phyloP scores from a whole-genome alignment of 2,888 invertebrate genomes.

The Campoletis raptor region DNA sequence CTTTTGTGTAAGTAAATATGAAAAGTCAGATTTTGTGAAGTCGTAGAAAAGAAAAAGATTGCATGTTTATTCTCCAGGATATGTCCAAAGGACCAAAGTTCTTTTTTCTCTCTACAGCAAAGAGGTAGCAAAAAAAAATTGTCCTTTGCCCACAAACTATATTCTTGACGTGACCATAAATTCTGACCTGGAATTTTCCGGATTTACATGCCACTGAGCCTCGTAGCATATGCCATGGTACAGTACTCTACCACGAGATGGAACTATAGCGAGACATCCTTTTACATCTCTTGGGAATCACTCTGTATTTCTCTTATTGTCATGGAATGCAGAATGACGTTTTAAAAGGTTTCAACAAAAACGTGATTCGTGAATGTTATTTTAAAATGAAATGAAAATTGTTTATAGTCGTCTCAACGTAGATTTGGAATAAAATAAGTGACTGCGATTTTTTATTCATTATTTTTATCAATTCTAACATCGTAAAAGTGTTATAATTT shows the following conservation, averaged over 20 bases:
- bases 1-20: slow-evolving; percentile 16
- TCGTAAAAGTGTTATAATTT: neutral
- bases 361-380: slow-evolving; percentile 7
- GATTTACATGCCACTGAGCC: slow-evolving; percentile 63
- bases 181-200: slow-evolving; percentile 67
- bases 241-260: slow-evolving; percentile 59
- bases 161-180: slow-evolving; percentile 65
- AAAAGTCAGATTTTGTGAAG: slow-evolving; percentile 13
- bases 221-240: slow-evolving; percentile 46
- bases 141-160: slow-evolving; percentile 60
- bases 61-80: slow-evolving; percentile 13
- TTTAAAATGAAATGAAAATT: neutral
- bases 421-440: neutral
- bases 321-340: slow-evolving; percentile 17
- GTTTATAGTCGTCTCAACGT: neutral
- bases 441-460: neutral
- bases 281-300: slow-evolving; percentile 35
- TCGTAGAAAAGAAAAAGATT: slow-evolving; percentile 38
- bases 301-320: slow-evolving; percentile 23
- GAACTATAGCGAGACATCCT: slow-evolving; percentile 43
- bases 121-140: slow-evolving; percentile 46
- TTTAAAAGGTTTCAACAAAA: slow-evolving; percentile 22
- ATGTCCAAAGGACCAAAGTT: slow-evolving; percentile 25
- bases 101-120: slow-evolving; percentile 10
- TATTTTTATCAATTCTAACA: neutral